Evolutionary conservation across 2,113 vertebrate species (phyloP).

Genomic region (Nothoprocta perdicaria): DNA sequence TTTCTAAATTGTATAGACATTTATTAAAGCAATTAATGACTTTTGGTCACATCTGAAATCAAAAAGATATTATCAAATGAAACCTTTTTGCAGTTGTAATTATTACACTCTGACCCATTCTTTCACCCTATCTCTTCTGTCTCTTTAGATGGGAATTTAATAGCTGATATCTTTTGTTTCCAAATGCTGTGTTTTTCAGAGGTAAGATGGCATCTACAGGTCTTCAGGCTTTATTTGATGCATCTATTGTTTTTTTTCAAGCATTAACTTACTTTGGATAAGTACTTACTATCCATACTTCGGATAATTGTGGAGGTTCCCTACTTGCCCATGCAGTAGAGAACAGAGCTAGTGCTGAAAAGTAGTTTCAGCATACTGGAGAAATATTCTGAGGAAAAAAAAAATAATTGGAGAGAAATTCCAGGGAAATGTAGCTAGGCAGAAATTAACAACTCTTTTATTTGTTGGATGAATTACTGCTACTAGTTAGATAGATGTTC

Average conservation of each 20-base stretch:
- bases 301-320: not conserved
- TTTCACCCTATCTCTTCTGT: not conserved
- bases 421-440: not conserved
- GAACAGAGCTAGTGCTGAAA: not conserved
- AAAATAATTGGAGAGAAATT: too few species aligned
- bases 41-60: not conserved
- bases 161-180: not conserved
- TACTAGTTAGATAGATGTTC: not conserved
- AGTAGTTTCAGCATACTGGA: not conserved
- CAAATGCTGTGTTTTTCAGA: not conserved
- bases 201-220: not conserved
- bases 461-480: not conserved
- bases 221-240: not conserved
- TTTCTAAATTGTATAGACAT: not conserved
- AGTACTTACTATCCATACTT: too few species aligned
- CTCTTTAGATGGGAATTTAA: not conserved
- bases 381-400: not conserved
- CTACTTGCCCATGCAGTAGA: not conserved
- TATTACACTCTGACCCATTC: not conserved
- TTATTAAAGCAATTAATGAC: not conserved
- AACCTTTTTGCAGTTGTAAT: not conserved
- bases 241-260: not conserved
- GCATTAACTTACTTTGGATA: not conserved
- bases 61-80: not conserved
- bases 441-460: rapidly evolving